These are phyloP conservation scores for Sebastes iracundus DNA, from an alignment of 2,797 vertebrate genomes.

Conservation along the genomic window DNA sequence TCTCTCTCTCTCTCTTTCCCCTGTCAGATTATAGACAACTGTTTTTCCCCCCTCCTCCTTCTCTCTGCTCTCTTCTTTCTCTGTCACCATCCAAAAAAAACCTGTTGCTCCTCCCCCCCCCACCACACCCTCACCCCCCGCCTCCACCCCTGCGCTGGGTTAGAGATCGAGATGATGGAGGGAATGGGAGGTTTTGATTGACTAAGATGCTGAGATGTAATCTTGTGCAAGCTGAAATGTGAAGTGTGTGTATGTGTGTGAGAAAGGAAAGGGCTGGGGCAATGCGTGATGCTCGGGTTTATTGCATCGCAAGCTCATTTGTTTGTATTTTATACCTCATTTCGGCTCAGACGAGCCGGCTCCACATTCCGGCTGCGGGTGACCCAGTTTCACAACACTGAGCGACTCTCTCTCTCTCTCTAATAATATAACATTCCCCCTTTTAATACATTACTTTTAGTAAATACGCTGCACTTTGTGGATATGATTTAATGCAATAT, in stretches of 20 bases:
- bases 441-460: conserved; percentile 74
- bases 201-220: conserved; percentile 74
- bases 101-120: conserved; percentile 43
- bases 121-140: background rate
- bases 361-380: conserved; percentile 72
- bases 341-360: conserved; percentile 78
- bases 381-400: conserved; percentile 81
- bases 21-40: conserved; percentile 54
- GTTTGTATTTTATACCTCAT: conserved; percentile 86
- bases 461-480: conserved; percentile 58
- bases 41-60: background rate
- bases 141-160: conserved; percentile 23
- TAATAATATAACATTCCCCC: conserved; percentile 66
- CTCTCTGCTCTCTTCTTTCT: conserved; percentile 6
- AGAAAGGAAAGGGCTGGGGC: conserved; percentile 37
- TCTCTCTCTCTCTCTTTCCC: conserved; percentile 5
- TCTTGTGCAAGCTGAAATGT: conserved; percentile 66
- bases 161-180: conserved; percentile 58
- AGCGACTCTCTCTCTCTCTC: conserved; percentile 38
- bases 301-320: conserved; percentile 83
- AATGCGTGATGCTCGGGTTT: conserved; percentile 69
- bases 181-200: conserved; percentile 65
- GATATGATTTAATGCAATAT: conserved; percentile 71
- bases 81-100: conserved; percentile 30
- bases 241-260: conserved; percentile 44